Base-by-base conservation (phyloP, 2,888 invertebrate species). In the Trichogramma dendrolimi region DNA sequence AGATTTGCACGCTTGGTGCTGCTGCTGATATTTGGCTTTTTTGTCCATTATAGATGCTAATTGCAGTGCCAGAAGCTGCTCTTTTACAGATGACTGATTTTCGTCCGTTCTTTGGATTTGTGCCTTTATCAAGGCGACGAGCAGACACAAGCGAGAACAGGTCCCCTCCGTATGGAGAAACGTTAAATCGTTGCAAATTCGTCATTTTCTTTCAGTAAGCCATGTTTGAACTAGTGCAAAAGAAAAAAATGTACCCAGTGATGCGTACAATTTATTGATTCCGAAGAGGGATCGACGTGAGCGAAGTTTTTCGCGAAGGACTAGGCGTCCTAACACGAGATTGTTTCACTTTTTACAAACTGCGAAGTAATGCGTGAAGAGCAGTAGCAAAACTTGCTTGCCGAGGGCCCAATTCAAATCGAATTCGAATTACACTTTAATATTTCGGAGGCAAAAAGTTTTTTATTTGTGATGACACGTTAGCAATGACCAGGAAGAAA, bases 171-270 rank as follows among this genome's bases (percentile, higher is more conserved):
- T 85, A 81, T 83, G 88, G 88, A 87, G 88, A 86, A 83, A 84
- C 83, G 81, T 83, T 82, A 81, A 81, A 80, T 83, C 83, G 82
- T 82, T 85, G 85, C 84, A 85, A 81, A 81, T 83, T 83, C 86
- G 86, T 88, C 90, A 90, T 90, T 85, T 87, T 87, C 65, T 63
- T 80, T 82, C 79, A 89, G 85, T 85, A 87, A 86, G 88, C 89
- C 89, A 89, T 89, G 87, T 87, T 88, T 83, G 74, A 80, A 68
- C 27, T 27, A 67, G 61, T 71, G 72, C 67, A 70, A 74, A 73
- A 72, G 27, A 67, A 58, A 52, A 49, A 62, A 65, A 39, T 42
- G 42, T 27, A 27, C 27, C 7, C 14, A 11, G 39, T 64, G 62
- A 63, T 67, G 58, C 58, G 56, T 58, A 53, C 52, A 44, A 6